Evolutionary conservation across 2,888 invertebrate species (phyloP).

Genomic region (Pterostichus madidus): DNA sequence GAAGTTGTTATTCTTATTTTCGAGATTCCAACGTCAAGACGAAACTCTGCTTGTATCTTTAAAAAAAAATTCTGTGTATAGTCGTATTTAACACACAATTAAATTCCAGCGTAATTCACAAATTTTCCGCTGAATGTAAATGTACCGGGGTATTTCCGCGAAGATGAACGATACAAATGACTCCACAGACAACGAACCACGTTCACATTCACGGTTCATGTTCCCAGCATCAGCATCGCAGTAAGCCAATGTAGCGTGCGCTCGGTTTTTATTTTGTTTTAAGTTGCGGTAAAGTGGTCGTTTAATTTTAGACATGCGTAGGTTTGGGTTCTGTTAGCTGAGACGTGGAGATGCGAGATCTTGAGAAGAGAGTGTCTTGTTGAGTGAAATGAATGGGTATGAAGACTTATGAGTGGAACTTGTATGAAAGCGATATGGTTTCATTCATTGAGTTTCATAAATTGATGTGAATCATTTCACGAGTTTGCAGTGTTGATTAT

Average conservation of each 20-base stretch:
- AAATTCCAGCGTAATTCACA: neutral
- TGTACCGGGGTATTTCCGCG: conserved; percentile 25
- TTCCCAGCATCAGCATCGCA: neutral
- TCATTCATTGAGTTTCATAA: too few relatives aligned
- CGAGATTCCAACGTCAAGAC: too few relatives aligned
- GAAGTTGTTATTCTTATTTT: too few relatives aligned
- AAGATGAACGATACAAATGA: conserved; percentile 45
- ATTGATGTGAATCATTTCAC: too few relatives aligned
- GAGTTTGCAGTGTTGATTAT: too few relatives aligned
- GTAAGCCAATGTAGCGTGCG: conserved; percentile 14
- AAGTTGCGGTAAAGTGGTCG: conserved; percentile 53
- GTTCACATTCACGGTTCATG: neutral
- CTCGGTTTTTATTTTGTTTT: conserved; percentile 22
- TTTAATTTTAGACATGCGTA: conserved; percentile 52
- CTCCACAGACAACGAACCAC: neutral
- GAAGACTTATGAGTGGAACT: neutral
- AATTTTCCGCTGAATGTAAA: conserved; percentile 36
- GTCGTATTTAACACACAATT: conserved; percentile 18
- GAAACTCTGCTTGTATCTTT: too few relatives aligned
- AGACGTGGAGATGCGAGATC: neutral
- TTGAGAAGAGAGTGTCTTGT: conserved; percentile 15
- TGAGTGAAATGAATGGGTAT: conserved; percentile 17
- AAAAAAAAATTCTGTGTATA: too few relatives aligned
- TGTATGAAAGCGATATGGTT: neutral
- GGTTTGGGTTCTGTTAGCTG: conserved; percentile 34